These are phyloP conservation scores for Palaemon carinicauda DNA, from an alignment of 1,140 invertebrate species.

Conservation along the genomic window DNA sequence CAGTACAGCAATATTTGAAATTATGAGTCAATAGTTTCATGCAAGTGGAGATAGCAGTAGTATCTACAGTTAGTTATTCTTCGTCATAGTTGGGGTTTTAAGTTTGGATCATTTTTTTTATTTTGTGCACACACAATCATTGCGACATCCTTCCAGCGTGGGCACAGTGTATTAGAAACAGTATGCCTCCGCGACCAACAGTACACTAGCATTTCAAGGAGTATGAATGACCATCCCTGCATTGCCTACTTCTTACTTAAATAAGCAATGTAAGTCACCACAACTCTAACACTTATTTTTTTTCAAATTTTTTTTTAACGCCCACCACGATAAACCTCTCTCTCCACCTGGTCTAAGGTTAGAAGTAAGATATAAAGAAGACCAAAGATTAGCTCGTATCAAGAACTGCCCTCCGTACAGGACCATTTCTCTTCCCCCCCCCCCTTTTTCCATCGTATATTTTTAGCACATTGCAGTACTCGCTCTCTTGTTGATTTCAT, in stretches of 20 bases:
- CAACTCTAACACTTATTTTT: conserved; percentile 51
- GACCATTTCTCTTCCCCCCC: conserved; percentile 27
- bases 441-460: conserved; percentile 23
- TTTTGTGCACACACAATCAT: not conserved
- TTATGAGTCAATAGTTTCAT: not conserved
- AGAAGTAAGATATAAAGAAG: conserved; percentile 52
- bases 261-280: conserved; percentile 47
- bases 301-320: conserved; percentile 28
- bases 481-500: conserved; percentile 45
- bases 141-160: conserved; percentile 49
- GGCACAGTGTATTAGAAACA: conserved; percentile 53
- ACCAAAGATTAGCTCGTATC: conserved; percentile 57
- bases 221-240: conserved; percentile 25
- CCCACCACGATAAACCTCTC: conserved; percentile 49
- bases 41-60: not conserved
- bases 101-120: not conserved
- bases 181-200: conserved; percentile 54
- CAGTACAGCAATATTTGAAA: too few species aligned
- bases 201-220: conserved; percentile 42
- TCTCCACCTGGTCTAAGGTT: conserved; percentile 56
- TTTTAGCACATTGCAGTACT: conserved; percentile 30
- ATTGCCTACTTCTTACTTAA: conserved; percentile 47
- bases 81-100: not conserved
- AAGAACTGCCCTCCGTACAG: conserved; percentile 54
- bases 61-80: not conserved